Conservation (phyloP, 2,113 vertebrate species). For the Corythornis vintsioides region DNA sequence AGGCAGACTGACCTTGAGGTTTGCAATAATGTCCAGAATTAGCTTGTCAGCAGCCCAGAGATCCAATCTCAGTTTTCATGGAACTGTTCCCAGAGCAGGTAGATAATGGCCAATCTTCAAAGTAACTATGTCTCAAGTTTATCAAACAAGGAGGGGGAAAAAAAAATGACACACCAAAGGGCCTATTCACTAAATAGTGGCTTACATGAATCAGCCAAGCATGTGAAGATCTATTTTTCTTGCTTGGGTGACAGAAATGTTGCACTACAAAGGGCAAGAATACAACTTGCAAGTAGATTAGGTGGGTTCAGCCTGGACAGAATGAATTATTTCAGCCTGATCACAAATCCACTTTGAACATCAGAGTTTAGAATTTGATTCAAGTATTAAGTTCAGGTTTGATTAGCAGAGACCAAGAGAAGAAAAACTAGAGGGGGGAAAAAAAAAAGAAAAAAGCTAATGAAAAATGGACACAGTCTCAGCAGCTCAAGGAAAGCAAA, state of each 20-base stretch:
- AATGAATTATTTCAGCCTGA: conserved; percentile 37
- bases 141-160: conserved; percentile 47
- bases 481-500: conserved; percentile 4
- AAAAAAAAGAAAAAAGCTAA: neutral
- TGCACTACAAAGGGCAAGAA: conserved; percentile 42
- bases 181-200: conserved; percentile 47
- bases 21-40: conserved; percentile 64
- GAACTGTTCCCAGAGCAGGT: conserved; percentile 63
- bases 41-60: conserved; percentile 62
- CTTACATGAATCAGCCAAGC: conserved; percentile 31
- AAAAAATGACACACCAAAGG: conserved; percentile 53
- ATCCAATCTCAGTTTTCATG: conserved; percentile 66
- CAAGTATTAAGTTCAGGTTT: conserved; percentile 11
- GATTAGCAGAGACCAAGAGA: neutral
- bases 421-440: neutral
- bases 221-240: conserved; percentile 60
- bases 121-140: conserved; percentile 66
- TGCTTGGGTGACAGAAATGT: conserved; percentile 56
- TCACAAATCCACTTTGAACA: conserved; percentile 31
- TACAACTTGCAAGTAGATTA: neutral
- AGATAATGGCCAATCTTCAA: conserved; percentile 59
- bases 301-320: neutral
- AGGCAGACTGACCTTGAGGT: conserved; percentile 37
- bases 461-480: neutral
- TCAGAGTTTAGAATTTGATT: conserved; percentile 20